Conservation (phyloP, 2,888 invertebrate species). For the Meganola albula region DNA sequence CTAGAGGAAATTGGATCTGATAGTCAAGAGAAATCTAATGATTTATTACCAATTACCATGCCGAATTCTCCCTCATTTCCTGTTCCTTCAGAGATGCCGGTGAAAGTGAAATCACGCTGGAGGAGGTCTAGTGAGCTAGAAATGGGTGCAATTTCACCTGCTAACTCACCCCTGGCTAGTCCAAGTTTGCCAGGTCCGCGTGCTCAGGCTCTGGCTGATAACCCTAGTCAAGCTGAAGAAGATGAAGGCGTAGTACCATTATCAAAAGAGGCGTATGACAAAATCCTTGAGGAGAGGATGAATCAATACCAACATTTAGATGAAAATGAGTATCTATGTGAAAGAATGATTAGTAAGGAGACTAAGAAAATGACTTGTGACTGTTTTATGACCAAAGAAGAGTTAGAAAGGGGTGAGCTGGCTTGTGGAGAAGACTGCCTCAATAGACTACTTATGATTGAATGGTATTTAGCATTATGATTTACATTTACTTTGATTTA, state of each 20-base stretch:
- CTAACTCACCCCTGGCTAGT: conserved; percentile 59
- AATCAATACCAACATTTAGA: conserved; percentile 88
- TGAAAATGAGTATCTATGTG: conserved; percentile 91
- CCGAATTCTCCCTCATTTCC: conserved; percentile 63
- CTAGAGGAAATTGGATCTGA: conserved; percentile 79
- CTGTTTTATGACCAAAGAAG: conserved; percentile 94
- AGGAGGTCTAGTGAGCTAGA: conserved; percentile 85
- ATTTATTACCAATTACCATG: conserved; percentile 38
- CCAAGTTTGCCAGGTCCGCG: conserved; percentile 51
- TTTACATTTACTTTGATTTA: no score
- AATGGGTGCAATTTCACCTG: conserved; percentile 74
- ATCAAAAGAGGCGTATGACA: conserved; percentile 64
- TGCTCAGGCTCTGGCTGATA: conserved; percentile 41
- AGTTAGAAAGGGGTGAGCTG: conserved; percentile 87
- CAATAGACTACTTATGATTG: conserved; percentile 98
- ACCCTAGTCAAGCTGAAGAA: conserved; percentile 38
- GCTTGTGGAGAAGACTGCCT: conserved; percentile 98
- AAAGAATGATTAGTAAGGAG: conserved; percentile 92
- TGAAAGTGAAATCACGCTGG: conserved; percentile 89
- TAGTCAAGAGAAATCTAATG: conserved; percentile 59
- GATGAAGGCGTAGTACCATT: conserved; percentile 37
- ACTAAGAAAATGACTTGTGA: conserved; percentile 97
- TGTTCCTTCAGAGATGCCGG: conserved; percentile 80
- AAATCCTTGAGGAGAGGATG: conserved; percentile 75
- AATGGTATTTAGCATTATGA: no score